Conservation (phyloP, 2,888 invertebrate genomes). For the Mythimna albipuncta region DNA sequence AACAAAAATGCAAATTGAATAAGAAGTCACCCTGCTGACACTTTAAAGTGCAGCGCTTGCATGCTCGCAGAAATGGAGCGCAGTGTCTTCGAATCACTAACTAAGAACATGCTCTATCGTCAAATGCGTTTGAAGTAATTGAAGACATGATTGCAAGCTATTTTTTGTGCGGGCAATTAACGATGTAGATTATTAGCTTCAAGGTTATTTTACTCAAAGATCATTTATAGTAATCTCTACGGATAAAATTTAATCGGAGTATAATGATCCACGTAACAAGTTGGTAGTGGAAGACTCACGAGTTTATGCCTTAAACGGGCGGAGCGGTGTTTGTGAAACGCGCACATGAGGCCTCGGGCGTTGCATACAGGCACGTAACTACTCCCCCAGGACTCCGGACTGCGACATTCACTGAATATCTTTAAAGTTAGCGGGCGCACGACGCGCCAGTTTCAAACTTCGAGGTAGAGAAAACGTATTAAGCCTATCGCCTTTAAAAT, state of each 20-base stretch:
- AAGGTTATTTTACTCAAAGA: conserved; percentile 21
- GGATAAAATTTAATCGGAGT: conserved; percentile 50
- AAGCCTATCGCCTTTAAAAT: conserved; percentile 46
- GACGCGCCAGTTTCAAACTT: conserved; percentile 60
- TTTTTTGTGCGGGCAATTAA: conserved; percentile 10
- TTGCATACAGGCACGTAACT: conserved; percentile 79
- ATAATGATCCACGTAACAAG: conserved; percentile 53
- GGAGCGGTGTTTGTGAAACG: conserved; percentile 50
- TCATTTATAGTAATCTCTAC: conserved; percentile 49
- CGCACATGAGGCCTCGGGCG: conserved; percentile 63
- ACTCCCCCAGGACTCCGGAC: conserved; percentile 74
- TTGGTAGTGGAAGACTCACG: conserved; percentile 44
- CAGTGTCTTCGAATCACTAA: background rate
- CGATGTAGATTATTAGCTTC: background rate
- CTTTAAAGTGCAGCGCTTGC: conserved; percentile 40
- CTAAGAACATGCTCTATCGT: background rate
- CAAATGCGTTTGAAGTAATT: conserved; percentile 5
- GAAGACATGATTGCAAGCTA: conserved; percentile 12
- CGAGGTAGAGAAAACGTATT: conserved; percentile 46
- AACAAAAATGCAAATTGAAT: conserved; percentile 76
- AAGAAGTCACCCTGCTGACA: conserved; percentile 56
- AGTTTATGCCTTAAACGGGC: conserved; percentile 57
- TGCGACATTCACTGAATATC: conserved; percentile 77
- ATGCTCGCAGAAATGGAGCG: conserved; percentile 8
- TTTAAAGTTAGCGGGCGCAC: conserved; percentile 70